phyloP scores from a whole-genome alignment of 2,113 vertebrate species.

The Callipepla squamata region DNA sequence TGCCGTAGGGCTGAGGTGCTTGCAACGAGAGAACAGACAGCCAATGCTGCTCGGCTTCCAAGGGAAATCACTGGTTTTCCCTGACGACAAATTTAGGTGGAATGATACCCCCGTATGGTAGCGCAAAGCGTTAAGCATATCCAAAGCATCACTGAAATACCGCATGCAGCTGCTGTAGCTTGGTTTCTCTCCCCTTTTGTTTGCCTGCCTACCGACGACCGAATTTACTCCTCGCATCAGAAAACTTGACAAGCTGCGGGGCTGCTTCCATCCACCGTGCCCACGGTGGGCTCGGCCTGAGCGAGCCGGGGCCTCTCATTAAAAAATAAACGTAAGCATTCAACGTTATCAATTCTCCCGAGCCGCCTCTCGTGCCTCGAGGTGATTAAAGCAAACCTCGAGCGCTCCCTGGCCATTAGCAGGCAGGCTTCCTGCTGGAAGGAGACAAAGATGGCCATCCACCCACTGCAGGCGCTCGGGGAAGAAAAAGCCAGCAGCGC shows the following conservation, averaged over 20 bases:
- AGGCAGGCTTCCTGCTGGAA: background rate
- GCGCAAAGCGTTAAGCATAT: slow-evolving; percentile 6
- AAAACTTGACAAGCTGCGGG: background rate
- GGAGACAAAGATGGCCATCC: slow-evolving; percentile 57
- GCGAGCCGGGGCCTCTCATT: background rate
- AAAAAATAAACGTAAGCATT: slow-evolving; percentile 33
- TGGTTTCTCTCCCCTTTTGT: background rate
- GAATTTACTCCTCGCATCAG: background rate
- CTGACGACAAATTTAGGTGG: slow-evolving; percentile 42
- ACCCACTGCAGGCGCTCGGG: slow-evolving; percentile 22
- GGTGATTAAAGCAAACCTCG: background rate
- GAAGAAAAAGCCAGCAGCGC: background rate
- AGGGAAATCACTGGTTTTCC: slow-evolving; percentile 12
- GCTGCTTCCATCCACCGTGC: background rate
- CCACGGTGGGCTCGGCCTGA: background rate
- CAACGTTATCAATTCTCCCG: background rate
- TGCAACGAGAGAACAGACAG: slow-evolving; percentile 65
- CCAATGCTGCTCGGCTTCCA: slow-evolving; percentile 75
- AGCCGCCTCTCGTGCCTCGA: background rate
- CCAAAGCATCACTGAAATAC: slow-evolving; percentile 12
- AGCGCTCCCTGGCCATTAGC: background rate
- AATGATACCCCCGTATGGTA: slow-evolving; percentile 57
- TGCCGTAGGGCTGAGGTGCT: slow-evolving; percentile 63
- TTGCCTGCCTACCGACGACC: background rate
- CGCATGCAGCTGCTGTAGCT: background rate